Conservation (phyloP, 2,113 vertebrate species). For the Theristicus caerulescens region DNA sequence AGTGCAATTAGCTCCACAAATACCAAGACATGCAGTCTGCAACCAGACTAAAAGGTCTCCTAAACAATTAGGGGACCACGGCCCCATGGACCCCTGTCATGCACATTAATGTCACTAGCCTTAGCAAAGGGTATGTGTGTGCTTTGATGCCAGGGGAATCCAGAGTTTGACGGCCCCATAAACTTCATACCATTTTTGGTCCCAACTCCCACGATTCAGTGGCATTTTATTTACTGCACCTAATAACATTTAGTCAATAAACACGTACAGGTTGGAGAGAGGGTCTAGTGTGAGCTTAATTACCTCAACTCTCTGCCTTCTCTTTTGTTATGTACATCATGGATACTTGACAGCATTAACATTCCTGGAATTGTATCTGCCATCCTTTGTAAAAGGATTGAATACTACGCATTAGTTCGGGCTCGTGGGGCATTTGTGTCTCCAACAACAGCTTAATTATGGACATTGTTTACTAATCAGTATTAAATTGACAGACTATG, state of each 20-base stretch:
- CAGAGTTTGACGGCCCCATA: conserved; percentile 49
- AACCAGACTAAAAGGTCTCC: conserved; percentile 79
- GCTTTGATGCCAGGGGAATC: conserved; percentile 77
- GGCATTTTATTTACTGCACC: conserved; percentile 72
- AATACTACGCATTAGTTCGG: conserved; percentile 76
- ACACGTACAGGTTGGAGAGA: conserved; percentile 59
- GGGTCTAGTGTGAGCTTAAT: conserved; percentile 68
- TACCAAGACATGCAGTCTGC: conserved; percentile 78
- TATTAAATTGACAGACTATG: conserved; percentile 76
- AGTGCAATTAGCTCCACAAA: conserved; percentile 77
- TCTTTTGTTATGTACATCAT: conserved; percentile 69
- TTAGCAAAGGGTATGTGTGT: conserved; percentile 60
- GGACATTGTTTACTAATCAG: conserved; percentile 83
- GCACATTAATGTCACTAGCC: conserved; percentile 76
- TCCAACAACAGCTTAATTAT: conserved; percentile 79
- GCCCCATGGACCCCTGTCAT: conserved; percentile 79
- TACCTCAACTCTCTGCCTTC: conserved; percentile 69
- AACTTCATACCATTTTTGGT: conserved; percentile 37
- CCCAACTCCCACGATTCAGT: conserved; percentile 38
- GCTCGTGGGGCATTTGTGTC: conserved; percentile 76
- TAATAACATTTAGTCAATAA: conserved; percentile 71
- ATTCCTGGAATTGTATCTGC: conserved; percentile 81
- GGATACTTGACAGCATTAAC: conserved; percentile 81
- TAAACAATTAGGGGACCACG: conserved; percentile 73
- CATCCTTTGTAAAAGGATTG: conserved; percentile 77